A percentile compares a stretch with the other conserved stretches of the same genome.
Conservation (phyloP, 1,140 invertebrate species). For the Alviniconcha marisindica region DNA sequence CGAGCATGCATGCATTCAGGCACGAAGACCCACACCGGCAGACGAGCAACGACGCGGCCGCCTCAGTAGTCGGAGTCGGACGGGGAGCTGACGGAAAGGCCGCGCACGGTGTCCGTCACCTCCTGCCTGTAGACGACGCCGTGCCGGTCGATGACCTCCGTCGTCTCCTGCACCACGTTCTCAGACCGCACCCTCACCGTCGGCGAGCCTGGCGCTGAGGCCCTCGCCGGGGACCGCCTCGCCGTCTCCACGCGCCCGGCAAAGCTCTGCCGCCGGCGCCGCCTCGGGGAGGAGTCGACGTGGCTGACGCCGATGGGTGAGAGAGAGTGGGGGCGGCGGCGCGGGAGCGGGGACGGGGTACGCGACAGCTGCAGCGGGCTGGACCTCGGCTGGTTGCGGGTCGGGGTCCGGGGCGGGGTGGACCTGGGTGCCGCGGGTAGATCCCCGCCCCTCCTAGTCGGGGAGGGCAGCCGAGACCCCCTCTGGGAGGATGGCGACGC, state of each 20-base stretch:
- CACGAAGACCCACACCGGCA: too few species aligned
- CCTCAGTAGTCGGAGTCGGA: too few species aligned
- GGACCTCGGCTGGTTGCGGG: not conserved
- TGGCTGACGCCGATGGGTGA: not conserved
- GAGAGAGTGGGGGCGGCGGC: not conserved
- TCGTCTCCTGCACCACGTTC: conserved; percentile 10
- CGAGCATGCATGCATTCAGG: too few species aligned
- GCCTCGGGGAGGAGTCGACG: too few species aligned
- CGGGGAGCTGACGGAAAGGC: too few species aligned
- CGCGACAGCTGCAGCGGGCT: not conserved
- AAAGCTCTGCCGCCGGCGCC: too few species aligned
- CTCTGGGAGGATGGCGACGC: not conserved
- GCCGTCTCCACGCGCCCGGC: not conserved
- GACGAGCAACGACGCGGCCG: too few species aligned
- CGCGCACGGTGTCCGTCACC: not conserved
- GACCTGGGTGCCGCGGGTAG: not conserved
- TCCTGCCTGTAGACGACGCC: not conserved
- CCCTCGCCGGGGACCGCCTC: not conserved
- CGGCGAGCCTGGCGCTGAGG: not conserved
- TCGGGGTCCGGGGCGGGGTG: not conserved
- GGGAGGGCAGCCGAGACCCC: not conserved
- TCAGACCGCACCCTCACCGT: not conserved
- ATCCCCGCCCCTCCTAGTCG: not conserved
- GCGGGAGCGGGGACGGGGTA: not conserved
- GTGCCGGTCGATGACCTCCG: not conserved